Evolutionary conservation across 2,888 invertebrate species (phyloP).

Genomic region (Cordilura impudica): DNA sequence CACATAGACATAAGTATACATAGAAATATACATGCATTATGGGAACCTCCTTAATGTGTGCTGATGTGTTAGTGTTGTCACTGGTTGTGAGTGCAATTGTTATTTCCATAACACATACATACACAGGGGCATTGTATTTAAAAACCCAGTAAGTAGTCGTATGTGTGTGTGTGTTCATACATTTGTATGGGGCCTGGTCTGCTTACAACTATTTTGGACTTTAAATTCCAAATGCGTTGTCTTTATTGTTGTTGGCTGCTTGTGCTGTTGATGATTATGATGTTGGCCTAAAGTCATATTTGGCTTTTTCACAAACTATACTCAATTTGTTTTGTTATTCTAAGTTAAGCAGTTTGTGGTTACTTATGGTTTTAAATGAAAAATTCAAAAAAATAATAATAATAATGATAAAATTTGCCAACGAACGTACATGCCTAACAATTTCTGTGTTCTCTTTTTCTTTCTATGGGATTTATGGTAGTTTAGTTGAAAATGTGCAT

Average conservation of each 20-base stretch:
- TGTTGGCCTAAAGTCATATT: conserved; percentile 8
- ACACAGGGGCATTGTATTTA: not conserved
- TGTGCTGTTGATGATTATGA: not conserved
- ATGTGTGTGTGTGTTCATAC: too few relatives aligned
- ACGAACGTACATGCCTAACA: not conserved
- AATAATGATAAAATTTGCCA: too few relatives aligned
- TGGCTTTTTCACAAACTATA: conserved; percentile 5
- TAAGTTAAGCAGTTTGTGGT: conserved; percentile 25
- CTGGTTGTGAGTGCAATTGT: not conserved
- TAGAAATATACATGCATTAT: not conserved
- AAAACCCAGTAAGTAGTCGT: too few relatives aligned
- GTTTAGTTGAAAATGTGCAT: not conserved
- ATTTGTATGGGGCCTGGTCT: not conserved
- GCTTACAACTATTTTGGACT: not conserved
- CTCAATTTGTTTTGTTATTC: conserved; percentile 36
- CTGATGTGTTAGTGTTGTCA: not conserved
- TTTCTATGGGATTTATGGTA: not conserved
- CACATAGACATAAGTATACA: not conserved
- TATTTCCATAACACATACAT: not conserved
- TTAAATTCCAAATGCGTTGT: not conserved
- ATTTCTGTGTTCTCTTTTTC: not conserved
- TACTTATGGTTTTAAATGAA: not conserved
- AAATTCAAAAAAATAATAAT: not conserved
- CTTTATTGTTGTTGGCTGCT: not conserved
- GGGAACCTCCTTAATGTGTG: not conserved